These are phyloP conservation scores for Orgyia antiqua DNA, from an alignment of 2,888 invertebrate species.

Conservation along the genomic window DNA sequence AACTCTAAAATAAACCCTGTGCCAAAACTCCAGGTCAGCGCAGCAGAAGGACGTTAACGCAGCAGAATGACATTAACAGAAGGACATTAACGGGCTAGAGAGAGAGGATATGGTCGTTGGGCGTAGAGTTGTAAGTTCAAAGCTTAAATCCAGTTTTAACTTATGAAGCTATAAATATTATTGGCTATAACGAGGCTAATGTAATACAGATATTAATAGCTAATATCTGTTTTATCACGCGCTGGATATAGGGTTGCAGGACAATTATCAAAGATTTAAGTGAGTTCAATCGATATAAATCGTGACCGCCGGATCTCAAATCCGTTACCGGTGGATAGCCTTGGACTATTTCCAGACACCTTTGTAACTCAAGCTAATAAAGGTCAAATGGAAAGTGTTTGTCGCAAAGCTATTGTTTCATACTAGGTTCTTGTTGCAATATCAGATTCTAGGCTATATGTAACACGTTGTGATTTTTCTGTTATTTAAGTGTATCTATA, in stretches of 20 bases:
- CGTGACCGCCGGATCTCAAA: constrained; percentile 70
- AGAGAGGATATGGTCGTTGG: no score
- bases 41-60: no score
- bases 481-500: no score
- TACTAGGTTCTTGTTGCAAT: no score
- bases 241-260: constrained; percentile 32
- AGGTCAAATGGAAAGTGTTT: constrained; percentile 56
- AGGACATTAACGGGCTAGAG: no score
- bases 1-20: no score
- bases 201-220: constrained; percentile 12
- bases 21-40: no score
- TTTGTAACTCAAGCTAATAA: constrained; percentile 42
- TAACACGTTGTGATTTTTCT: no score
- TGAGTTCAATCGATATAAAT: constrained; percentile 38
- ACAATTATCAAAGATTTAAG: constrained; percentile 44
- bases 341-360: constrained; percentile 68
- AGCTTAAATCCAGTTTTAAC: no score
- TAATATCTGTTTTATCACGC: constrained; percentile 27
- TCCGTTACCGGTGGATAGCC: constrained; percentile 61
- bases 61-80: no score
- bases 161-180: background rate
- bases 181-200: background rate
- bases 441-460: background rate
- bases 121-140: no score
- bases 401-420: constrained; percentile 24